A percentile compares a stretch with the other conserved stretches of the same genome.
phyloP scores from a whole-genome alignment of 2,888 invertebrate species.

The Xanthorhoe designata region DNA sequence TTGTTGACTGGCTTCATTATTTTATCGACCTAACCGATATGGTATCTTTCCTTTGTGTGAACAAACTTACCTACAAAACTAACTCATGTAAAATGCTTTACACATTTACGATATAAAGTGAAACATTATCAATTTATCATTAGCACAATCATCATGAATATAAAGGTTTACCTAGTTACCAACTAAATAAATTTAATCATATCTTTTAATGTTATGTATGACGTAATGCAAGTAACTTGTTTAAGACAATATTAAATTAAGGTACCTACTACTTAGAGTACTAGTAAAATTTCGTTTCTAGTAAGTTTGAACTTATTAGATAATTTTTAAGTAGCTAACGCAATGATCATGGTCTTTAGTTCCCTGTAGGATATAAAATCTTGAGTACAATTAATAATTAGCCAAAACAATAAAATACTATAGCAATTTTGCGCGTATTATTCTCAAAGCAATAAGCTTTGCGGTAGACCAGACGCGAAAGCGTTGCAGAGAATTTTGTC shows the following conservation, averaged over 20 bases:
- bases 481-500: conserved; percentile 53
- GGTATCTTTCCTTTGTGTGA: background rate
- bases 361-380: too few relatives aligned
- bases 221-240: too few relatives aligned
- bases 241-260: too few relatives aligned
- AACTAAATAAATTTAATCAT: too few relatives aligned
- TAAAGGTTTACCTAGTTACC: background rate
- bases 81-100: background rate
- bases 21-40: background rate
- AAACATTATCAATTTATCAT: background rate
- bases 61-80: background rate
- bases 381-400: background rate
- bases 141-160: background rate
- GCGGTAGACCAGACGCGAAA: conserved; percentile 33
- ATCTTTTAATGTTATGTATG: too few relatives aligned
- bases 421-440: conserved; percentile 15
- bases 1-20: background rate
- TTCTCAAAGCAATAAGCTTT: conserved; percentile 35
- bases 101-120: too few relatives aligned
- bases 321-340: too few relatives aligned
- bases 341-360: too few relatives aligned
- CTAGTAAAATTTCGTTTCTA: too few relatives aligned
- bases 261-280: too few relatives aligned
- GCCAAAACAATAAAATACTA: background rate
- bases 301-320: too few relatives aligned